Evolutionary conservation across 2,113 vertebrate genomes (phyloP).

Genomic region (Lucifuga dentata): DNA sequence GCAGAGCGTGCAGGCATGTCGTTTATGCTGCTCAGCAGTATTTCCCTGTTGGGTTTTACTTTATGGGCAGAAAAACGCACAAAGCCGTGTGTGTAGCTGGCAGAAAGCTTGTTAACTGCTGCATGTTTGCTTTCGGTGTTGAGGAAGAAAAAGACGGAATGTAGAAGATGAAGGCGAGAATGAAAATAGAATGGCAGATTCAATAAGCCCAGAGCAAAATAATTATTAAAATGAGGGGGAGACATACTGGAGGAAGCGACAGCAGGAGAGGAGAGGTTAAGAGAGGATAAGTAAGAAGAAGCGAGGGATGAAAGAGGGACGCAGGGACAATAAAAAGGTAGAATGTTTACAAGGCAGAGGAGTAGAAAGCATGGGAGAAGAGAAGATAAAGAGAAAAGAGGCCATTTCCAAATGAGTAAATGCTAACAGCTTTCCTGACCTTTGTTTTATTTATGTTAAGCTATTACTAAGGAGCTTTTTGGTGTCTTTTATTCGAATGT

Average conservation of each 20-base stretch:
- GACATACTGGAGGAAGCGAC: constrained; percentile 1
- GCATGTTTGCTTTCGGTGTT: not conserved
- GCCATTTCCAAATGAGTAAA: too few relatives aligned
- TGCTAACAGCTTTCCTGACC: too few relatives aligned
- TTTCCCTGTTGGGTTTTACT: constrained; percentile 29
- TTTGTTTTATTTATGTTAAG: too few relatives aligned
- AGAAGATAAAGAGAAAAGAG: too few relatives aligned
- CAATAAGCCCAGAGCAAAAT: constrained; percentile 36
- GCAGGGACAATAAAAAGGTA: not conserved
- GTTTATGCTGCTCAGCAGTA: constrained; percentile 22
- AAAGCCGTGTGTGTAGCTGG: not conserved
- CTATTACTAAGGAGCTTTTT: too few relatives aligned
- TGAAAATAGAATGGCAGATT: constrained; percentile 2
- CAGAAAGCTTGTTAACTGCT: constrained; percentile 21
- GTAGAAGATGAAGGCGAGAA: not conserved
- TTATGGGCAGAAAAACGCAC: not conserved
- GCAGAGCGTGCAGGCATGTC: constrained; percentile 27
- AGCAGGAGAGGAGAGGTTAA: constrained; percentile 24
- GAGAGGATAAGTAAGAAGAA: constrained; percentile 12
- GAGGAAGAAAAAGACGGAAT: not conserved
- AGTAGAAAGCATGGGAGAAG: too few relatives aligned
- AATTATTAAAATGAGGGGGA: constrained; percentile 17
- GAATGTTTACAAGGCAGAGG: too few relatives aligned
- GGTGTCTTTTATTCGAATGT: not conserved
- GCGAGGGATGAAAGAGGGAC: not conserved